Base-by-base conservation (phyloP, 1,140 invertebrate genomes). In the Papilio polytes region DNA sequence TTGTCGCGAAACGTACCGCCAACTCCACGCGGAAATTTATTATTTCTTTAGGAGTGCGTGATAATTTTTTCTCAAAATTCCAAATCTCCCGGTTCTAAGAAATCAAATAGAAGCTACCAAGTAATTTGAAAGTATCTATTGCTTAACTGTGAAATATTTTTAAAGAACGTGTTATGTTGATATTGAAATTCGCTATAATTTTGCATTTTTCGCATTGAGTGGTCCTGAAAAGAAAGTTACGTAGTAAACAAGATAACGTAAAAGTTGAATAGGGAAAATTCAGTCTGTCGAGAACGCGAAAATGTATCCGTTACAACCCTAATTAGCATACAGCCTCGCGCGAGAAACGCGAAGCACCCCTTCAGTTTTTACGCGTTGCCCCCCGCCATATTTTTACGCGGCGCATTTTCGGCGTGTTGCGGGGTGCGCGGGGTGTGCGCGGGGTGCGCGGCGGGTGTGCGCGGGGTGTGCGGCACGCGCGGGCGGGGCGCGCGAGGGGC, bases 341-440 rank as follows among this genome's bases (percentile, higher is more conserved):
- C 84, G 85, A 85, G 87, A 87, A 87, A 82, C 81, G 87, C 85
- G 87, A 41, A 88, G 89, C 91, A 92, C 92, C 92, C 92, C 90
- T 94, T 91, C 90, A 91, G 90, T 92, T 92, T 91, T 93, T 92
- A 88, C 90, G 90, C 87, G 85, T 86, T 85, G 87, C 85, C 86
- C 89, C 88, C 88, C 89, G 91, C 90, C 90, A 88, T 90, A 87
- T 89, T 91, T 92, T 92, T 90, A 89, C 87, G 88, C 87, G 87
- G 82, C 85, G 87, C 82, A 84, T 87, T 87, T 86, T 84, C 87
- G 84, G 83, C 84, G 80, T 83, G 80, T 46, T 48, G 59, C 59
- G 59, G 59, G 51, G 51, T 36, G 31, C 31, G 31, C 31, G 31
- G 31, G n/a, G 20, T 22, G 51, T 36, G 31, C 31, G 31, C 31